Evolutionary conservation across 2,888 invertebrate genomes (phyloP).

Genomic region (Hydraecia micacea): DNA sequence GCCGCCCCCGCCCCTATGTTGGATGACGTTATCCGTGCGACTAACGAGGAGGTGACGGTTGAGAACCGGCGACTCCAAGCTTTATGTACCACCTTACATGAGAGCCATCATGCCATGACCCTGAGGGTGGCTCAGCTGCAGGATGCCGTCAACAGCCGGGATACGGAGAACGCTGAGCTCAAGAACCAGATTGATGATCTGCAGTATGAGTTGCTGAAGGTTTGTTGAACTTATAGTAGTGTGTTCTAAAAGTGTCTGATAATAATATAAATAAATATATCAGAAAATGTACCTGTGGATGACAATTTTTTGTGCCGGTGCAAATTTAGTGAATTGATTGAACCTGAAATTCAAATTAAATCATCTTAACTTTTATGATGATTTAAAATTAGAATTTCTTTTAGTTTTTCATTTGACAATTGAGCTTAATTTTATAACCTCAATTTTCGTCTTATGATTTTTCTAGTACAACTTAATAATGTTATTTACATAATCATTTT

Average conservation of each 20-base stretch:
- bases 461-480: background rate
- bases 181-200: conserved; percentile 99
- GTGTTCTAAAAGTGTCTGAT: background rate
- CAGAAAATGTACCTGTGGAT: background rate
- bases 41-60: conserved; percentile 96
- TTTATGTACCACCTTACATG: conserved; percentile 97
- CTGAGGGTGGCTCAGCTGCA: conserved; percentile 96
- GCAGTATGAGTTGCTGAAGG: conserved; percentile 97
- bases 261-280: background rate
- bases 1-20: conserved; percentile 93
- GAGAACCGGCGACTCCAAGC: conserved; percentile 98
- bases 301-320: background rate
- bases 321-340: background rate
- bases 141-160: conserved; percentile 96
- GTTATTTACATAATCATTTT: background rate
- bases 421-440: background rate
- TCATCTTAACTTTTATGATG: too few relatives aligned
- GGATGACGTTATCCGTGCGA: conserved; percentile 95
- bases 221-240: conserved; percentile 50
- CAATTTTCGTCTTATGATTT: background rate
- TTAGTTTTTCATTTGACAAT: background rate
- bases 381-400: too few relatives aligned
- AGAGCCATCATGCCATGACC: conserved; percentile 97
- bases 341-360: background rate
- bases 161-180: conserved; percentile 98